Percentiles rank a stretch among this genome's conserved stretches.
Conservation (phyloP, 2,113 vertebrate species). For the Natator depressus region DNA sequence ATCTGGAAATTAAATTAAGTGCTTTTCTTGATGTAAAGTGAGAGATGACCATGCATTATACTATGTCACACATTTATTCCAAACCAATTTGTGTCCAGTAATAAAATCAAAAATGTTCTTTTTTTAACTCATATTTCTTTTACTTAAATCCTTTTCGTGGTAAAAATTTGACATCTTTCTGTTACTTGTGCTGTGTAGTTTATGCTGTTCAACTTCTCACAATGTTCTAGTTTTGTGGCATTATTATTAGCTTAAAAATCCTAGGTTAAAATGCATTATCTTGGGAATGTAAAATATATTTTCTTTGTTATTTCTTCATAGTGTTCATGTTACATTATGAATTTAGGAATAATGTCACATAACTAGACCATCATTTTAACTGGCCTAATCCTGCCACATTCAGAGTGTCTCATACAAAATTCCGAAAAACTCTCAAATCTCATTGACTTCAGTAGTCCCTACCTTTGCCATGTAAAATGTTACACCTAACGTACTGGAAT, state of each 20-base stretch:
- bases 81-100: conserved; percentile 1
- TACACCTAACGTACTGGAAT: neutral
- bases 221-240: neutral
- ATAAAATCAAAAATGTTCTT: neutral
- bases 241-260: conserved; percentile 42
- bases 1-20: conserved; percentile 6
- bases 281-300: conserved; percentile 49
- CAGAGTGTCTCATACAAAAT: conserved; percentile 36
- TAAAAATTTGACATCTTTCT: conserved; percentile 59
- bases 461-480: conserved; percentile 24
- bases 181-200: conserved; percentile 26
- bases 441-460: rapidly evolving
- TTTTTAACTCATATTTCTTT: conserved; percentile 22
- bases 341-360: conserved; percentile 18
- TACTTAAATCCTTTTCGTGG: conserved; percentile 48
- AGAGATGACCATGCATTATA: neutral
- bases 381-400: conserved; percentile 49
- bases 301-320: neutral
- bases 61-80: neutral
- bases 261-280: conserved; percentile 61
- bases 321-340: neutral
- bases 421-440: conserved; percentile 26
- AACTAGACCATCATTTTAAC: neutral
- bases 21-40: neutral
- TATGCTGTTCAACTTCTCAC: neutral